These are phyloP conservation scores for Cassiopea xamachana DNA, from an alignment of 30 jellyfish, hydroid and myxozoan species.

Conservation along the genomic window DNA sequence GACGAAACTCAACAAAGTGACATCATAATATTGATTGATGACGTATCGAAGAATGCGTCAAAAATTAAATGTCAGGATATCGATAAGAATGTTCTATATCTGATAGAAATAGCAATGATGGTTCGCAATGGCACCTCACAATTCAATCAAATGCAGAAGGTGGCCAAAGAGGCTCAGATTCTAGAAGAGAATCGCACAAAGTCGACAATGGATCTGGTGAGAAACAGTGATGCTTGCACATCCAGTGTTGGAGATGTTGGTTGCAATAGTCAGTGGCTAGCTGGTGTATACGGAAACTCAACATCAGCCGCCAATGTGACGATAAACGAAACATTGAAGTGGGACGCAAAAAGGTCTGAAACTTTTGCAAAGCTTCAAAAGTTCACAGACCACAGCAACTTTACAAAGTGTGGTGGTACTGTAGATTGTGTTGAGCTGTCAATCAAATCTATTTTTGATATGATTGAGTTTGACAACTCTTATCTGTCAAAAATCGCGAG, in stretches of 20 bases:
- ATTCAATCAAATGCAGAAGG: not conserved
- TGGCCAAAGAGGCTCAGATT: constrained; percentile 16
- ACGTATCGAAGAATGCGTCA: constrained; percentile 5
- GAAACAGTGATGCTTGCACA: not conserved
- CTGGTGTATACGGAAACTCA: constrained; percentile 8
- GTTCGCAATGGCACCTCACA: not conserved
- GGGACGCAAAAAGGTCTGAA: constrained; percentile 44
- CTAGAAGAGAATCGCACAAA: constrained; percentile 14
- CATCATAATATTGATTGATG: constrained; percentile 1
- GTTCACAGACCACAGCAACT: constrained; percentile 26
- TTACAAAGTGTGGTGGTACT: constrained; percentile 49
- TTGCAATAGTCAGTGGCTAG: constrained; percentile 38
- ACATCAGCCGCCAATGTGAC: not conserved
- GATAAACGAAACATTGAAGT: constrained; percentile 8
- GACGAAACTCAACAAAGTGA: not conserved
- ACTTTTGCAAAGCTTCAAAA: constrained; percentile 21
- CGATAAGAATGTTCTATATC: constrained; percentile 10
- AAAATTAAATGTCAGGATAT: constrained; percentile 7
- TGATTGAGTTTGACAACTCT: constrained; percentile 35
- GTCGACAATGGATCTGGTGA: not conserved
- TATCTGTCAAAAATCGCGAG: constrained; percentile 19
- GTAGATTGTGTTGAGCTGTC: constrained; percentile 53
- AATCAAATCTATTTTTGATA: constrained; percentile 11
- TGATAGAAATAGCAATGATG: constrained; percentile 7
- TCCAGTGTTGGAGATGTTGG: not conserved